Conservation (phyloP, 2,888 invertebrate genomes). For the Tricholauxania praeusta region DNA sequence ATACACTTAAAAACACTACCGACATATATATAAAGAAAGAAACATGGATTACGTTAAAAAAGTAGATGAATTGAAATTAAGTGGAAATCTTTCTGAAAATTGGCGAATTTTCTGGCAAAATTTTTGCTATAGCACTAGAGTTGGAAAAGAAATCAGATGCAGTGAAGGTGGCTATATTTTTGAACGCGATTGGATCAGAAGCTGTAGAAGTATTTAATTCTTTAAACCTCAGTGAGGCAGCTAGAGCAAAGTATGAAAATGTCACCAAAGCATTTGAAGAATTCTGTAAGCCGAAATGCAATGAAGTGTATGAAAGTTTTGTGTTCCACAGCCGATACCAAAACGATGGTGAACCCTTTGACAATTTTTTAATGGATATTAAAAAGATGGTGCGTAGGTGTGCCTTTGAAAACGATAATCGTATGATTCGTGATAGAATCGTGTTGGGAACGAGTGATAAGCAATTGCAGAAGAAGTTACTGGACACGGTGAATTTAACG, state of each 20-base stretch:
- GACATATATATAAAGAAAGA: not conserved
- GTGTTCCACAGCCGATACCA: constrained; percentile 41
- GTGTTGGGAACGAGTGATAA: no score
- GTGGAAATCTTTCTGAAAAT: constrained; percentile 47
- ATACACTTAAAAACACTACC: no score
- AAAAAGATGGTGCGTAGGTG: constrained; percentile 40
- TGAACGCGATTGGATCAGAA: no score
- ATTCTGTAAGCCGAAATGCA: constrained; percentile 42
- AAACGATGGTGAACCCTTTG: constrained; percentile 44
- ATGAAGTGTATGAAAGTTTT: constrained; percentile 41
- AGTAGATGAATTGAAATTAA: constrained; percentile 39
- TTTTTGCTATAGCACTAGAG: constrained; percentile 42
- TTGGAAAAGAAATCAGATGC: constrained; percentile 2
- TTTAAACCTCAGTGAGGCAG: no score
- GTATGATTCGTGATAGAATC: constrained; percentile 43
- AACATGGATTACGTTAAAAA: constrained; percentile 5
- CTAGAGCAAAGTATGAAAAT: no score
- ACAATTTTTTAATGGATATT: constrained; percentile 46
- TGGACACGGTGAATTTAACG: no score
- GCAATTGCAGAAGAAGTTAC: no score
- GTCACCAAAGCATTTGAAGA: constrained; percentile 47
- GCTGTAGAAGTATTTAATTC: no score
- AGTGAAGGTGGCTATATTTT: constrained; percentile 46
- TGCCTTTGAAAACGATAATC: constrained; percentile 38
- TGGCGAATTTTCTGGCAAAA: constrained; percentile 51